Conservation (phyloP, 2,888 invertebrate genomes). For the Watsonalla cultraria region DNA sequence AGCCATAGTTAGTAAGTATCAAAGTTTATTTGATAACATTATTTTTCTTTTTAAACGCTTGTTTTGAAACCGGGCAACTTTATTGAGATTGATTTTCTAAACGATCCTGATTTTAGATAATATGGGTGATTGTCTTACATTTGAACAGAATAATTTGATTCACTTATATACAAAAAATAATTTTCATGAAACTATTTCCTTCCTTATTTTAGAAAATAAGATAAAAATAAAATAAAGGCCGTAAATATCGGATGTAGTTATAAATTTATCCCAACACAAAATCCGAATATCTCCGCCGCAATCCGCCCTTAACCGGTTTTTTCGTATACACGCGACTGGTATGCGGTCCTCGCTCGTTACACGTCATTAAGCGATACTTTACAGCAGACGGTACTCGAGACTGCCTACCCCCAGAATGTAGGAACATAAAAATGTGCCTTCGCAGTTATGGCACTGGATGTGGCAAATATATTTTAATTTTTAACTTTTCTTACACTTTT, state of each 20-base stretch:
- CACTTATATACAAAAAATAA: no score
- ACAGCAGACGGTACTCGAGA: slow-evolving; percentile 77
- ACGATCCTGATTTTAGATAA: no score
- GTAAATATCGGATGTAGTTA: neutral
- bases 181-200: no score
- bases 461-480: slow-evolving; percentile 6
- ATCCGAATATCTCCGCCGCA: neutral
- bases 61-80: no score
- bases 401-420: slow-evolving; percentile 45
- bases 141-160: no score
- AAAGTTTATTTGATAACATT: no score
- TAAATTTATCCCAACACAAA: neutral
- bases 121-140: no score
- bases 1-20: no score
- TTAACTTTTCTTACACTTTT: neutral
- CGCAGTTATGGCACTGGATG: slow-evolving; percentile 38
- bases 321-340: slow-evolving; percentile 54
- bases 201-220: no score
- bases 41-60: no score
- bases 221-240: no score
- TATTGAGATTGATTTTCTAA: no score
- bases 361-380: slow-evolving; percentile 79
- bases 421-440: slow-evolving; percentile 39
- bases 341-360: slow-evolving; percentile 62
- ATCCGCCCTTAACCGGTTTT: slow-evolving; percentile 21